Base-by-base conservation (phyloP, 1,140 invertebrate genomes). In the Lethrus apterus region DNA sequence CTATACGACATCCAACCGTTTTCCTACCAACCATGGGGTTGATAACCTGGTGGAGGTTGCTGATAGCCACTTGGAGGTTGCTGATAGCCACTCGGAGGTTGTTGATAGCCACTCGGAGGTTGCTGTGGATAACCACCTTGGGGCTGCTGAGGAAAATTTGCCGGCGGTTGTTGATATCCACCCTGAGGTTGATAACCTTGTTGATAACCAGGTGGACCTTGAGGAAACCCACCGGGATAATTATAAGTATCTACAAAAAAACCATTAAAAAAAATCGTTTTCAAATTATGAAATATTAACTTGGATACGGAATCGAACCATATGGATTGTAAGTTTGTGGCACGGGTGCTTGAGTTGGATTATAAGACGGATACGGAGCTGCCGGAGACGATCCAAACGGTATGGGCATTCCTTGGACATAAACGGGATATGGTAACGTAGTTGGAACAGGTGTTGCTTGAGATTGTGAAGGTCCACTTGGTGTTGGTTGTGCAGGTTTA, bases 241-340 rank as follows among this genome's bases (percentile, higher is more conserved):
- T 73, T 72, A 50, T 70, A 74, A 45, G 48, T 56, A 57, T 51
- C 56, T 68, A 46, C 43, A 44, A 26, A 43, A 50, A 32, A 45
- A 41, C 13, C 7, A 3, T 14, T n/a, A 44, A 41, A 30, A 44
- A 30, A 33, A 1, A 17, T 11, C n/a, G 8, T 26, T 24, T 36
- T 24, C 17, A n/a, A 40, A 17, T 9, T 5, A 36, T 10, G 60
- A 72, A 69, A 66, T 78, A n/a, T n/a, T n/a, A n/a, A 57, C 73
- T 65, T 53, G 83, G 80, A 67, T 84, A 84, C 15, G 80, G 80
- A 65, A 86, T 76, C 42, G 82, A 86, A 47, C 81, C 84, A 66
- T 91, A 91, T 20, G 88, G 88, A 74, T 91, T 91, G 64, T 89
- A 93, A 19, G 83, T 74, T 46, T 79, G 71, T 2, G 88, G 89